Base-by-base conservation (phyloP, 1,140 invertebrate species). In the Luehdorfia chinensis region DNA sequence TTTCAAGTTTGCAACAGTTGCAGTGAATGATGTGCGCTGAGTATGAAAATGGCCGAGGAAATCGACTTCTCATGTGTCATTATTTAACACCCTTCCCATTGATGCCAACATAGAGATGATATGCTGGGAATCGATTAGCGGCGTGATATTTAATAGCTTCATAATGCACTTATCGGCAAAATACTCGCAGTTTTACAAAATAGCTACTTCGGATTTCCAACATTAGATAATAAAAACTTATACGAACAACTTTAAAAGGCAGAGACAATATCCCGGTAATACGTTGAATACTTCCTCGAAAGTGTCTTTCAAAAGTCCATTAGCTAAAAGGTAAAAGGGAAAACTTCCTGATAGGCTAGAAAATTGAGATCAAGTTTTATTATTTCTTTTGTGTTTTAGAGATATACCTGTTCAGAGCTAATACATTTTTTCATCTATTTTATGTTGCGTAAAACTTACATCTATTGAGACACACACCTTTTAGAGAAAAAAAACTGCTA, bases 41-140 rank as follows among this genome's bases (percentile, higher is more conserved):
- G 25, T 19, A 21, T 18, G 18, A 34, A 6, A 21, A 16, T 15
- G 21, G 33, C 33, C 6, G 18, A 30, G 30, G 19, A 56, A 41
- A 21, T 30, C 37, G 50, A 41, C 55, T 46, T 32, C 34, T 48
- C 59, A 65, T 65, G 62, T 53, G 65, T 68, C 67, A 71, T 60
- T 63, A 53, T 73, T 70, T 72, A 70, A 60, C 59, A 33, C 57
- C 52, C 50, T 16, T 53, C 25, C 44, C 44, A 59, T 34, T 47
- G 51, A 52, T 37, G 52, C 55, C 31, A 33, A 23, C 34, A 32
- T 44, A 51, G 44, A 47, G 39, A n/a, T n/a, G n/a, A n/a, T 58
- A 50, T 37, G 28, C 45, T 44, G 48, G 31, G 52, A 55, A 58
- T 58, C 55, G 55, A 58, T 58, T 58, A 53, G 47, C 50, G 44